phyloP scores from a whole-genome alignment of 2,888 invertebrate genomes.

The Eristalis tenax region DNA sequence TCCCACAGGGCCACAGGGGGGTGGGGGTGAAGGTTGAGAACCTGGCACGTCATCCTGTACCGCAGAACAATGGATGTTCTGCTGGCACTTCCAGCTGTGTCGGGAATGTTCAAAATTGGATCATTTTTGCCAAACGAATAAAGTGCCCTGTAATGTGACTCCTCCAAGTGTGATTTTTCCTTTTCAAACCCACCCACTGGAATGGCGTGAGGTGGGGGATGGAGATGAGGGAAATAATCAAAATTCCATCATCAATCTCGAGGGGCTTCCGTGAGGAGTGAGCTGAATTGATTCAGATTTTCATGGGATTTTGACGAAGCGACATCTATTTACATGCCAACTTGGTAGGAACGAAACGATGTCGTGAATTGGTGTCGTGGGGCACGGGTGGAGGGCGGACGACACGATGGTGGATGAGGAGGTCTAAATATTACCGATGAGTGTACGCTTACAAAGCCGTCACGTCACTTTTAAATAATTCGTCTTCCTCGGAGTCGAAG shows the following conservation, averaged over 20 bases:
- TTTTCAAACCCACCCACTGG: slow-evolving; percentile 18
- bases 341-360: background rate
- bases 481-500: slow-evolving; percentile 37
- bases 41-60: background rate
- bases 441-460: slow-evolving; percentile 35
- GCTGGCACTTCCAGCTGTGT: slow-evolving; percentile 22
- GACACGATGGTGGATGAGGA: background rate
- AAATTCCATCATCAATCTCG: slow-evolving; percentile 68
- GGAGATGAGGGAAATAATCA: slow-evolving; percentile 39
- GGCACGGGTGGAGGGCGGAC: background rate
- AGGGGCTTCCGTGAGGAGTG: slow-evolving; percentile 42
- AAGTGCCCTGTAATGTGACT: slow-evolving; percentile 64
- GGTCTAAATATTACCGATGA: slow-evolving; percentile 33
- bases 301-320: slow-evolving; percentile 65
- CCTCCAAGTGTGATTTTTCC: slow-evolving; percentile 57
- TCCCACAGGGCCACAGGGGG: background rate
- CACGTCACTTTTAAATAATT: slow-evolving; percentile 50
- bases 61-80: slow-evolving; percentile 39
- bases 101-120: slow-evolving; percentile 59
- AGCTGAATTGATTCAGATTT: slow-evolving; percentile 65
- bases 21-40: too few species aligned
- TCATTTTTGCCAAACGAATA: slow-evolving; percentile 57
- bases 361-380: too few species aligned
- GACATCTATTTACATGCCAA: slow-evolving; percentile 62
- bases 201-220: background rate